phyloP scores from a whole-genome alignment of 2,888 invertebrate genomes.

The Aquatica leii region DNA sequence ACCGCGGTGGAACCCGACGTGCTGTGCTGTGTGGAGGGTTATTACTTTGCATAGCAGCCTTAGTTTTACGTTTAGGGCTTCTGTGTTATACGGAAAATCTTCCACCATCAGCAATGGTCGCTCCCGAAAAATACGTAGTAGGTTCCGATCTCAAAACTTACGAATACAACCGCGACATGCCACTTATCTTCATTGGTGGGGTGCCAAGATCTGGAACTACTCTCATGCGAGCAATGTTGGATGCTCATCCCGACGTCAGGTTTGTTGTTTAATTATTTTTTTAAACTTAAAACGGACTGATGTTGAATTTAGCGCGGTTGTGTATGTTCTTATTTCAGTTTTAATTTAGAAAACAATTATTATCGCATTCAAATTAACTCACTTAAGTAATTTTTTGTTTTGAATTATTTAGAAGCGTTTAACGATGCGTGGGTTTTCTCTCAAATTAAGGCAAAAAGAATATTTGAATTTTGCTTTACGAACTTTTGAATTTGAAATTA shows the following conservation, averaged over 20 bases:
- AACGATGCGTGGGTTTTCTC: no score
- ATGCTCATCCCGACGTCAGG: constrained; percentile 96
- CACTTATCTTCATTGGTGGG: constrained; percentile 96
- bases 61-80: constrained; percentile 60
- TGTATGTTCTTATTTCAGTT: no score
- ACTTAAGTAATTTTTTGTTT: no score
- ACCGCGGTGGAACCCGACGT: constrained; percentile 57
- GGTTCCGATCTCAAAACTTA: constrained; percentile 72
- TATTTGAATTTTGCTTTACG: no score
- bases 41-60: constrained; percentile 56
- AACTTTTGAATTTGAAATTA: no score
- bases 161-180: constrained; percentile 86
- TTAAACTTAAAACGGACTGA: no score
- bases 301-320: no score
- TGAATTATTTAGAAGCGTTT: no score
- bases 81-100: constrained; percentile 54
- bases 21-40: constrained; percentile 58
- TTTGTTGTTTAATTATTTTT: constrained; percentile 52
- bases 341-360: no score
- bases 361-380: no score
- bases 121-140: constrained; percentile 68
- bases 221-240: constrained; percentile 96
- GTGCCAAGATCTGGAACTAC: constrained; percentile 98
- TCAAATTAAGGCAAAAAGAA: no score
- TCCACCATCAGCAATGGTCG: constrained; percentile 46